Evolutionary conservation across 2,888 invertebrate genomes (phyloP), one percentile per base, ranked within the genome.

Genomic region (Aromia moschata): DNA sequence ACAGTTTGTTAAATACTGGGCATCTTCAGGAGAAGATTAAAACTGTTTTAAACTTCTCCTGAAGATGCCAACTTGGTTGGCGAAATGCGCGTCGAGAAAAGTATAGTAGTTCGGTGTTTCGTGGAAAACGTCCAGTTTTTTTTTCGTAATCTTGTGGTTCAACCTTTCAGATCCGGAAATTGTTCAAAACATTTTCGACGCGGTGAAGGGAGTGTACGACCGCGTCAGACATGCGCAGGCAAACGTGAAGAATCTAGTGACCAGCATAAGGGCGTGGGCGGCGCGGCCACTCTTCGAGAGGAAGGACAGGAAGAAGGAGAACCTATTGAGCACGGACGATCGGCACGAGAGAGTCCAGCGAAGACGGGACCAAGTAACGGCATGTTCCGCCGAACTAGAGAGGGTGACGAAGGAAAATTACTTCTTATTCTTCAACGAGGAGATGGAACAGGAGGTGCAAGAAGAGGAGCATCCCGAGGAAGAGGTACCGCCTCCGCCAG

Each of bases 241-340:
- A 2, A 91, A 92, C 73, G 80, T 92, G 30, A 81, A 82, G 15
- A 78, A 80, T 1, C 84, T 91, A 0, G 76, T 85, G 1, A 74
- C 79, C 0, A 83, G 84, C 46, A 87, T 92, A 17, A 83, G 85
- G 1, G 81, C 82, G 0, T 96, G 95, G 94, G 89, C 89, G 1
- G 84, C 86, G 62, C 73, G 83, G 10, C 92, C 95, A 0, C 80
- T 96, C 4, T 92, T 91, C 74, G 86, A 88, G 72, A 82, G 96
- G 15, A 91, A 88, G 70, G 89, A 90, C 68, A 82, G 83, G 0
- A 87, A 86, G 71, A 83, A 84, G 5, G 84, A 84, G 33, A 80
- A 79, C 16, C 69, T 84, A 41, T 75, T 93, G 1, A 84, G 84
- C 18, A 81, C 87, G 1, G 79, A 79, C 2, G 88, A 89, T 67